Evolutionary conservation across 1,140 invertebrate genomes (phyloP), one percentile per base, ranked within the genome.

Genomic region (Drosophila littoralis): DNA sequence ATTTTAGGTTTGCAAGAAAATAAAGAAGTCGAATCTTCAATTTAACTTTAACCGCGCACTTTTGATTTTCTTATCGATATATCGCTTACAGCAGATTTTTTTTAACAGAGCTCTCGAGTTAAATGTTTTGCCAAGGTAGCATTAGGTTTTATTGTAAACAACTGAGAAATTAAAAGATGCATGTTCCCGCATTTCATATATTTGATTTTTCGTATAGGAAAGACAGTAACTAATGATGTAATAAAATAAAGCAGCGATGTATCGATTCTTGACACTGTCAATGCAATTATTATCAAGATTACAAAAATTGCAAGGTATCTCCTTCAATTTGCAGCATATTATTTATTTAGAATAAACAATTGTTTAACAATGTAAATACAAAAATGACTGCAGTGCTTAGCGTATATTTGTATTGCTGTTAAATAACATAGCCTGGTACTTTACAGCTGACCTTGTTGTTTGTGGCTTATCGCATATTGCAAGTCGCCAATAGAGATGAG

Each of bases 401-500:
- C 1, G 15, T 2, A 36, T 17, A 32, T 28, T 7, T 13, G 8
- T 28, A 36, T 7, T 43, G 12, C 10, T 48, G 45, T 48, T 36
- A 17, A 4, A 28, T 48, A 61, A 17, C 42, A 60, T 60, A 12
- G 7, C 1, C 28, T 35, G 4, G 46, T 35, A n/a, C n/a, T 22
- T 13, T 6, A 58, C 64, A 67, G 64, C 64, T 67, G 64, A 67
- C 22, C 32, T 43, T 55, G 17, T 32, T 63, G 28, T 50, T 17
- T 15, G 6, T 33, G 7, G 15, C 1, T 12, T 45, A 67, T 67
- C 64, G 64, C 12, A 46, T 13, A 46, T 12, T 33, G 17, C 32
- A 61, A 17, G 57, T 66, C 38, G 45, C n/a, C 7, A 12, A 9
- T 51, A 66, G 69, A 33, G 63, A 59, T 45, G 63, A 15, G 10